These are phyloP conservation scores for Coelopa pilipes DNA, from an alignment of 2,888 invertebrate genomes.

Conservation along the genomic window DNA sequence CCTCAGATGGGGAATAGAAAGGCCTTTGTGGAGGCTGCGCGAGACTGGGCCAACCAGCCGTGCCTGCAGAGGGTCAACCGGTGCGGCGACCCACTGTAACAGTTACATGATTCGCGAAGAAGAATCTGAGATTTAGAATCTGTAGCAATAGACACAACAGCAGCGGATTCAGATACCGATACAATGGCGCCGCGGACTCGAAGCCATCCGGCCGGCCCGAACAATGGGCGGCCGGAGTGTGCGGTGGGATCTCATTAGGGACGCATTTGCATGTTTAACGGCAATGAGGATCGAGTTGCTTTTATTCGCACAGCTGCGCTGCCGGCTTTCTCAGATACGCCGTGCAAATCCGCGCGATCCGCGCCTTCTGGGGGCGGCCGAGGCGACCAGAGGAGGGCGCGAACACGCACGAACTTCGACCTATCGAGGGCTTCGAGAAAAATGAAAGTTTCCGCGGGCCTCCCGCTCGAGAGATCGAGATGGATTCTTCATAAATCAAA, in stretches of 20 bases:
- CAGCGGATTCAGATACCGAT: not conserved
- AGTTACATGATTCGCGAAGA: constrained; percentile 21
- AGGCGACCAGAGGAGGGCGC: too few relatives aligned
- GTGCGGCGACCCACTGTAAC: constrained; percentile 27
- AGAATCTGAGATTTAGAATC: not conserved
- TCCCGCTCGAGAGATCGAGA: too few relatives aligned
- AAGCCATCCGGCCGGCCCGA: not conserved
- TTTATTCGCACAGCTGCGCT: not conserved
- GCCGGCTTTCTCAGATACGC: too few relatives aligned
- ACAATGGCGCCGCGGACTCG: not conserved
- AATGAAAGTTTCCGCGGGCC: too few relatives aligned
- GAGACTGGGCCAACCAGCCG: not conserved
- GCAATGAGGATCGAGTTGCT: not conserved
- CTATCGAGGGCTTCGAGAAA: too few relatives aligned
- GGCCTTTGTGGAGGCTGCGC: too few relatives aligned
- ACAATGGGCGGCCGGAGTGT: not conserved
- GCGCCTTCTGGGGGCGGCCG: too few relatives aligned
- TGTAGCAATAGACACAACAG: constrained; percentile 5
- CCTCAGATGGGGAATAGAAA: too few relatives aligned
- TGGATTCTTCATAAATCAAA: too few relatives aligned
- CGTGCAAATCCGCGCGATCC: too few relatives aligned
- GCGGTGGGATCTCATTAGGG: not conserved
- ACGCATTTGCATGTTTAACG: constrained; percentile 12
- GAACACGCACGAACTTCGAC: too few relatives aligned
- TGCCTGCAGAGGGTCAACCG: not conserved